These are phyloP conservation scores for Bombus soroeensis DNA, from an alignment of 1,140 invertebrate genomes.

Conservation along the genomic window DNA sequence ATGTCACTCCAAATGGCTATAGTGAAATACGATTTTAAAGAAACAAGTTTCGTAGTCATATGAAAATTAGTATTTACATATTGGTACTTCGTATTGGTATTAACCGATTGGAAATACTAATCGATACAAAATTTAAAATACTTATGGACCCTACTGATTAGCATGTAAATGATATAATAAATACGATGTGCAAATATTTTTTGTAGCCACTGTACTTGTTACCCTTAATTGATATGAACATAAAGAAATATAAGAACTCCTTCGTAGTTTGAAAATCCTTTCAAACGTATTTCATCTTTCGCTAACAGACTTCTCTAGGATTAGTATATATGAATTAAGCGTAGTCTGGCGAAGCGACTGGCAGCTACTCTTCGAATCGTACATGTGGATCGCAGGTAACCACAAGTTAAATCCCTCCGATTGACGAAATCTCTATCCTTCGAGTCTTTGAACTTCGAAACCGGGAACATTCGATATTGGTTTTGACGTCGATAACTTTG, in stretches of 20 bases:
- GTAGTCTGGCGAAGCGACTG: constrained; percentile 25
- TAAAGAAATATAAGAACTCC: not conserved
- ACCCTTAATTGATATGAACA: not conserved
- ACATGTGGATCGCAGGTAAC: constrained; percentile 50
- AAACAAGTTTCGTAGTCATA: too few relatives aligned
- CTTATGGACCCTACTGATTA: too few relatives aligned
- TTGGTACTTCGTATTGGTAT: too few relatives aligned
- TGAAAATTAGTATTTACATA: too few relatives aligned
- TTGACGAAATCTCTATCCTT: constrained; percentile 51
- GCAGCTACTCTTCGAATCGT: constrained; percentile 47
- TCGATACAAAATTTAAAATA: too few relatives aligned
- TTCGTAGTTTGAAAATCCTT: not conserved
- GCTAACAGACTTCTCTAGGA: not conserved
- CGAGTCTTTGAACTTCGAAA: constrained; percentile 60
- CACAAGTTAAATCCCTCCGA: constrained; percentile 61
- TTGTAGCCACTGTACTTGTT: not conserved
- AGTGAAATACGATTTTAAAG: too few relatives aligned
- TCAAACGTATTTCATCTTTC: not conserved
- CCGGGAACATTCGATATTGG: constrained; percentile 53
- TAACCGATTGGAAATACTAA: too few relatives aligned
- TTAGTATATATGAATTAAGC: constrained; percentile 3
- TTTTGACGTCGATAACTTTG: constrained; percentile 58
- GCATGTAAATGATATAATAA: too few relatives aligned
- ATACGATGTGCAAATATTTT: too few relatives aligned
- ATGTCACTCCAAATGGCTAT: not conserved